Base-by-base conservation (phyloP, 2,113 vertebrate species). In the Eupsittula cactorum region DNA sequence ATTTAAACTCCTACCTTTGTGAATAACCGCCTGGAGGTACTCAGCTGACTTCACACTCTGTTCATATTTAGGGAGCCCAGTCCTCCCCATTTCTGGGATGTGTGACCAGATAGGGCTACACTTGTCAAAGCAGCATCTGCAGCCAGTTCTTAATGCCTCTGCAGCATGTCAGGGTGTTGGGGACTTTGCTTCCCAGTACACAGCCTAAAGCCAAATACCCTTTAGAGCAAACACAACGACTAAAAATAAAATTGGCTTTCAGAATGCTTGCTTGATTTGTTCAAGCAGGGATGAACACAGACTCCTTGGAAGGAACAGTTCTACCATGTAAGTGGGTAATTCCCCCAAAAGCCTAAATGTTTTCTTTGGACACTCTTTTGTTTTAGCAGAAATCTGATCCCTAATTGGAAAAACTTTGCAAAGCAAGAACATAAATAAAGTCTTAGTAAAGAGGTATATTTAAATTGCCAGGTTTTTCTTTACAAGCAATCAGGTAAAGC, bases 81-180 rank as follows among this genome's bases (percentile, higher is more conserved):
- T n/a, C 17, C 35, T 76, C 44, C 79, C 47, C 24, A 3, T n/a
- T 64, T 42, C 57, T 53, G 50, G 29, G 27, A 49, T 4, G 16
- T 17, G 3, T 1, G 19, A 63, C 24, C 49, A 33, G 29, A 25
- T 1, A 69, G 10, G 53, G 84, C 29, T 41, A 17, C n/a, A 9
- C 31, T 2, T 11, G 41, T 25, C 44, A 42, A 47, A 16, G 39
- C 63, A 70, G 50, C 44, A 33, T 21, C 85, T 23, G 50, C 44
- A 55, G 76, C 49, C 57, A 15, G 57, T 13, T 57, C 92, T 46
- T 24, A 31, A 62, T 5, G 31, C 37, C 78, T 19, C 53, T 28
- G 9, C 33, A 16, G 63, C 20, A 16, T 1, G 3, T 13, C 1
- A 0, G 68, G 47, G 35, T 8, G 28, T 10, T 5, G 7, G 42